Conservation (phyloP, 2,888 invertebrate genomes). For the Fabriciana adippe region DNA sequence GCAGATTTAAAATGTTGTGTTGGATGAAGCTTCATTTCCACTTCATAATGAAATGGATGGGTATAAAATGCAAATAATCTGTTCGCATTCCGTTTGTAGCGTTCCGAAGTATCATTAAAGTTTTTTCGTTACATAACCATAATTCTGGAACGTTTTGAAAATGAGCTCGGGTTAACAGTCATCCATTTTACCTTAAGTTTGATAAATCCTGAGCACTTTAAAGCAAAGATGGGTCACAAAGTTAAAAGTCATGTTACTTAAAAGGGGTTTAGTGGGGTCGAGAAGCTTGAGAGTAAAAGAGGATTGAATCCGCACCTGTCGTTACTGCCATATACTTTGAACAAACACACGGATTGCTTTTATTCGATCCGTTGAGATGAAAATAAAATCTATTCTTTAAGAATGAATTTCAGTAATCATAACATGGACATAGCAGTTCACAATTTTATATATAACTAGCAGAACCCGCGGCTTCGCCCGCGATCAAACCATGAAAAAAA, state of each 20-base stretch:
- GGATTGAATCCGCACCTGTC: conserved; percentile 74
- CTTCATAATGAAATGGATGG: conserved; percentile 58
- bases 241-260: conserved; percentile 82
- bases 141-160: conserved; percentile 27
- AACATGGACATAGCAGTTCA: neutral
- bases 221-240: conserved; percentile 79
- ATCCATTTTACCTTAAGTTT: conserved; percentile 53
- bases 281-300: conserved; percentile 71
- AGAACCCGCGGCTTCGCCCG: too few relatives aligned
- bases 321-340: conserved; percentile 51
- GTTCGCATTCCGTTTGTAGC: conserved; percentile 23
- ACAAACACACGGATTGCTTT: conserved; percentile 35
- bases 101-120: conserved; percentile 13
- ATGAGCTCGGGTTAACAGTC: conserved; percentile 32
- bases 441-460: neutral
- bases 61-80: conserved; percentile 27
- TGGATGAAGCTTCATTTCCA: conserved; percentile 59
- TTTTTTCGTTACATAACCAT: conserved; percentile 32
- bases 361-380: conserved; percentile 26
- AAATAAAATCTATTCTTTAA: neutral
- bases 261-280: conserved; percentile 76
- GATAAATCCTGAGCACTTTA: conserved; percentile 70
- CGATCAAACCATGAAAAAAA: too few relatives aligned
- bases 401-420: neutral
- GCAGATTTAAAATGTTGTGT: conserved; percentile 19